Conservation (phyloP, 2,797 vertebrate genomes). For the Halcyon leucocephala region DNA sequence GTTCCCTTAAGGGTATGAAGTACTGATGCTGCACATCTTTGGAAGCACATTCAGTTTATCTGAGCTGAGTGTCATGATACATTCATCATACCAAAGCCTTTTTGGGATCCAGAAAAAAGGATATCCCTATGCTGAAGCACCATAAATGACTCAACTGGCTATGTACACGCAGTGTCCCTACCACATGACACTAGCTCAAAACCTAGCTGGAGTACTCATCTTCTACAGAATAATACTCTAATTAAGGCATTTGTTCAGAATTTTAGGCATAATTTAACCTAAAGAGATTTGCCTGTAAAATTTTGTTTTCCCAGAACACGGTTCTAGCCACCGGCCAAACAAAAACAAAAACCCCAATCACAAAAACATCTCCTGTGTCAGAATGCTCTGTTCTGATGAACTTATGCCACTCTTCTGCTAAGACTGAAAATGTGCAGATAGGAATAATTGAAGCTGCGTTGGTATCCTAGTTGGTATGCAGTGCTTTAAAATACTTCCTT, state of each 20-base stretch:
- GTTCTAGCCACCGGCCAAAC: not conserved
- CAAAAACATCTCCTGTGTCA: not conserved
- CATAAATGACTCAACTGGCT: not conserved
- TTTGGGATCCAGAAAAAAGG: not conserved
- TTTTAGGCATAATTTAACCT: not conserved
- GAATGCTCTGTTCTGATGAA: not conserved
- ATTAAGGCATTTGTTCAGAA: not conserved
- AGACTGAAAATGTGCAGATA: not conserved
- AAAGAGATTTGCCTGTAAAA: not conserved
- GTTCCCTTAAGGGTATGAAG: not conserved
- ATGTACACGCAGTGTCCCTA: not conserved
- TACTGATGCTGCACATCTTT: not conserved
- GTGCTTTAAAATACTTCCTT: not conserved
- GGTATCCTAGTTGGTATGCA: not conserved
- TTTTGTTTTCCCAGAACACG: not conserved
- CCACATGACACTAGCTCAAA: not conserved
- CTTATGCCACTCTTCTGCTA: not conserved
- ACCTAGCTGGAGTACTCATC: not conserved
- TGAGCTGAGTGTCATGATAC: not conserved
- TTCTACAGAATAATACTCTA: not conserved
- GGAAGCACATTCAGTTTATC: not conserved
- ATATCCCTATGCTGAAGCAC: not conserved
- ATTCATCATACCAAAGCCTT: not conserved
- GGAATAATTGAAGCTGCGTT: not conserved
- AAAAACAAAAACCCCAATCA: rapidly evolving